A percentile compares a stretch with the other conserved stretches of the same genome.
phyloP scores from a whole-genome alignment of 2,888 invertebrate species.

The Cantharis nigra region DNA sequence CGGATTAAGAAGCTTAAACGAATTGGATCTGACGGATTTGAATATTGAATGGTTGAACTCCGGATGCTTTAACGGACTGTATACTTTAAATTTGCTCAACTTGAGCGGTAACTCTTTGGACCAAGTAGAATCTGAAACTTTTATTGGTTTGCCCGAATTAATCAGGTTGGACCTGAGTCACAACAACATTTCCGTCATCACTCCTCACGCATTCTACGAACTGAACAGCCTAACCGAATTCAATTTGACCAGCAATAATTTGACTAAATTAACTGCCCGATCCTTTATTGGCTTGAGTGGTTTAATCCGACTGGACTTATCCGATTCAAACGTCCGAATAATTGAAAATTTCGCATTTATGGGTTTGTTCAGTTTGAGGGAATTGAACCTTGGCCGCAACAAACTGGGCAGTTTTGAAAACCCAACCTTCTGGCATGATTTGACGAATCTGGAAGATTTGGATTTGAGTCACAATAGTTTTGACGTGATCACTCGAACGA shows the following conservation, averaged over 20 bases:
- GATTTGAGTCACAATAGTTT: background rate
- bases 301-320: background rate
- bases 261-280: background rate
- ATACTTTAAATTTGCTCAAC: background rate
- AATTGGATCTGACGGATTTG: background rate
- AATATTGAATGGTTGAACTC: background rate
- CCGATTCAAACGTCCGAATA: background rate
- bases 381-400: background rate
- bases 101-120: background rate
- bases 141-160: background rate
- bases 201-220: background rate
- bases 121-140: background rate
- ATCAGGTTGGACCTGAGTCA: background rate
- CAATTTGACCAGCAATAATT: background rate
- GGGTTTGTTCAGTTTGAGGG: background rate
- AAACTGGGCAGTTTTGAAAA: background rate
- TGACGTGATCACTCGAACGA: background rate
- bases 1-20: background rate
- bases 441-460: background rate
- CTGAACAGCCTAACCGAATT: background rate
- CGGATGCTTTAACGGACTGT: background rate
- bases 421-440: background rate
- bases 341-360: background rate
- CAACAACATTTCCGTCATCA: background rate
- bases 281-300: background rate